Percentiles rank a stretch among this genome's conserved stretches.
Conservation (phyloP, 2,113 vertebrate species). For the Tricholaema leucomelas region DNA sequence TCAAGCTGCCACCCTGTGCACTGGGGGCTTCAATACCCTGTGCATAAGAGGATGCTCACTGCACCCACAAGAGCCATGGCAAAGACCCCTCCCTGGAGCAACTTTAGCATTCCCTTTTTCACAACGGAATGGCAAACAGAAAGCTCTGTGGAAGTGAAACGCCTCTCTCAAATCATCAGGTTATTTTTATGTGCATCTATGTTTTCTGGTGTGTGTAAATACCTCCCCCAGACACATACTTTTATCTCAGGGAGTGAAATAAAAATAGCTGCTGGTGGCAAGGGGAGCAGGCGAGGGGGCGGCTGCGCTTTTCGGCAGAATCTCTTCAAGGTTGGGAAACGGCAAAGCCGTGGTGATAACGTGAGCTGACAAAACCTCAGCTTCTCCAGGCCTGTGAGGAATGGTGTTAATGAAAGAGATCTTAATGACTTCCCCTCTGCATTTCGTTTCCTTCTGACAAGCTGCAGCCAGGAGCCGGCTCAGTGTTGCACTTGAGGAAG, state of each 20-base stretch:
- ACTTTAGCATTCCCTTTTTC: neutral
- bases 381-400: slow-evolving; percentile 44
- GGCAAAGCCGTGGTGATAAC: slow-evolving; percentile 28
- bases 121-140: accelerated
- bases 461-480: neutral
- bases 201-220: slow-evolving; percentile 4
- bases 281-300: neutral
- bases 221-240: neutral
- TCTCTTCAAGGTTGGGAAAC: slow-evolving; percentile 42
- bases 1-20: accelerated
- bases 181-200: slow-evolving; percentile 35
- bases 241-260: neutral
- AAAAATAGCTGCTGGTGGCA: slow-evolving; percentile 26
- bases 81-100: neutral
- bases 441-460: slow-evolving; percentile 47
- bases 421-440: slow-evolving; percentile 38
- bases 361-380: slow-evolving; percentile 47
- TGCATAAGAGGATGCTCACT: neutral
- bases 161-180: neutral
- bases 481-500: neutral
- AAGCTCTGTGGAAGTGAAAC: neutral
- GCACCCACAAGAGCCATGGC: accelerated
- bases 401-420: slow-evolving; percentile 26
- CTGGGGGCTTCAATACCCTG: neutral
- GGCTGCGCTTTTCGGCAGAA: slow-evolving; percentile 32